phyloP scores from a whole-genome alignment of 2,888 invertebrate genomes.

The Prenolepis imparis region DNA sequence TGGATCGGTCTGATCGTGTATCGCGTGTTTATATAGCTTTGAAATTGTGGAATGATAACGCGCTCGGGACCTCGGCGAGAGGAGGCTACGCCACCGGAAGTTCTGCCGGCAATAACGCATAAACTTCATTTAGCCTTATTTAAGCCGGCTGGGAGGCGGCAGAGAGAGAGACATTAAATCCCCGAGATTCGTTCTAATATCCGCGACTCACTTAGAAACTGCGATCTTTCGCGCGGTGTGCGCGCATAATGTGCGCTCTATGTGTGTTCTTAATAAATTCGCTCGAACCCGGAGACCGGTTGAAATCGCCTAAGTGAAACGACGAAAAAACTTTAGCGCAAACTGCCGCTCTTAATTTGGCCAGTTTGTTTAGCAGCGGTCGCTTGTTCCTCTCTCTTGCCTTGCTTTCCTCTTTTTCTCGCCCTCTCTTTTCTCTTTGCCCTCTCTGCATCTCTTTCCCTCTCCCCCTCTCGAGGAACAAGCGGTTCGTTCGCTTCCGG shows the following conservation, averaged over 20 bases:
- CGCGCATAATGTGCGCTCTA: constrained; percentile 68
- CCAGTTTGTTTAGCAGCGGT: constrained; percentile 69
- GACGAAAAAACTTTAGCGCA: constrained; percentile 73
- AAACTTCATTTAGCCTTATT: constrained; percentile 74
- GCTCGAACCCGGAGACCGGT: constrained; percentile 59
- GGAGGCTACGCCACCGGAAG: constrained; percentile 52
- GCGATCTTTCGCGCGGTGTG: constrained; percentile 73
- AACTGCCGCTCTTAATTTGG: constrained; percentile 77
- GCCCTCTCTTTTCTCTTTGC: not conserved
- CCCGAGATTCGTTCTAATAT: constrained; percentile 85
- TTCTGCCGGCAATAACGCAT: constrained; percentile 72
- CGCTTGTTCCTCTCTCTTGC: constrained; percentile 27
- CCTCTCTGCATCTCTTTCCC: not conserved
- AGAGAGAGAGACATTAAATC: constrained; percentile 84
- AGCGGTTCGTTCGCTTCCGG: constrained; percentile 77
- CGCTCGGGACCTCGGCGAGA: not conserved
- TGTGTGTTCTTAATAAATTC: constrained; percentile 82
- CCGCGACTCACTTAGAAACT: constrained; percentile 85
- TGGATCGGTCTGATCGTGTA: not conserved
- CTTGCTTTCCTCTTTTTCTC: constrained; percentile 12
- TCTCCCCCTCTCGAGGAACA: constrained; percentile 54
- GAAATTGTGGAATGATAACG: constrained; percentile 16
- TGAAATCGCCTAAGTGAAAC: constrained; percentile 72
- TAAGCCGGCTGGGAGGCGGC: constrained; percentile 73
- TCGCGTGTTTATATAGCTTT: not conserved